These are phyloP conservation scores for Oostethus manadensis DNA, from an alignment of 2,113 vertebrate species.

Conservation along the genomic window DNA sequence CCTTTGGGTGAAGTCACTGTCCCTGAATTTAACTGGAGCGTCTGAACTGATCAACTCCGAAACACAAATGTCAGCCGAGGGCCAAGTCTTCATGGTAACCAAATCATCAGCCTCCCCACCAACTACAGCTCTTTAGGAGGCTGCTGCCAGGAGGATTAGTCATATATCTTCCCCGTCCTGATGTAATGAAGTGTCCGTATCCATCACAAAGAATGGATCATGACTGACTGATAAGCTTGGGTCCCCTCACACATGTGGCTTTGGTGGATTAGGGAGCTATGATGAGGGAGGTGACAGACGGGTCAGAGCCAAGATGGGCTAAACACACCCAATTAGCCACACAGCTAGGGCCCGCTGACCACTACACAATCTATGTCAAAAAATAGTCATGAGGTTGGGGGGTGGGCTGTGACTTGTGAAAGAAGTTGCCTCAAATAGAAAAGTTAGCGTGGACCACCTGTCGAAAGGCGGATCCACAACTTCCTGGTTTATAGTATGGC, in stretches of 20 bases:
- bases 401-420: conserved; percentile 13
- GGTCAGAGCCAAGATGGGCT: conserved; percentile 57
- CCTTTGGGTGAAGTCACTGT: not conserved
- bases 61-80: not conserved
- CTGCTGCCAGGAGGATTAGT: not conserved
- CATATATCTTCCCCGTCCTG: conserved; percentile 58
- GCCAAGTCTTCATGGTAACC: conserved; percentile 12
- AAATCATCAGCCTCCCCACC: not conserved
- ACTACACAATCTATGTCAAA: conserved; percentile 27
- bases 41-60: conserved; percentile 32
- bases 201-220: conserved; percentile 57
- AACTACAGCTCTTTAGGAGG: conserved; percentile 39
- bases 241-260: conserved; percentile 48
- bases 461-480: not conserved
- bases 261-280: conserved; percentile 48
- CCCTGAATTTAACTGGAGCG: conserved; percentile 31
- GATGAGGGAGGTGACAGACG: conserved; percentile 47
- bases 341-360: conserved; percentile 25
- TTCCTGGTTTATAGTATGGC: not conserved
- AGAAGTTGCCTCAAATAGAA: conserved; percentile 37
- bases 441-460: conserved; percentile 14
- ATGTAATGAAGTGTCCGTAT: conserved; percentile 62
- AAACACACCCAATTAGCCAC: conserved; percentile 57
- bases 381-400: conserved; percentile 12
- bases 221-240: conserved; percentile 58